Conservation (phyloP, 2,797 vertebrate species). For the Cossypha heuglini region DNA sequence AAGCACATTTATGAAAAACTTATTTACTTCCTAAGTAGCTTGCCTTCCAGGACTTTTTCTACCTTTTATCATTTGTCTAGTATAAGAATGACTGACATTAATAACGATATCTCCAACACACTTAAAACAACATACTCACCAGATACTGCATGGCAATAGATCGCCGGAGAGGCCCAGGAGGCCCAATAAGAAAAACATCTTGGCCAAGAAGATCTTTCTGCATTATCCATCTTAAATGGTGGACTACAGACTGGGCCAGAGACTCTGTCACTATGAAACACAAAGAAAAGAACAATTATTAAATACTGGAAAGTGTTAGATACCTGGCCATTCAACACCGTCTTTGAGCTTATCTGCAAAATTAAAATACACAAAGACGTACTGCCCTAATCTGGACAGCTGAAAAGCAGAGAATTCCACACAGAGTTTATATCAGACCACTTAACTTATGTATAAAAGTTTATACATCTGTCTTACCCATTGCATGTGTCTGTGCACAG, state of each 20-base stretch:
- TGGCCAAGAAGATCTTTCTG: slow-evolving; percentile 97
- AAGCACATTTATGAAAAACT: neutral
- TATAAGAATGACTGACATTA: neutral
- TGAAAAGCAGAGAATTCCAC: neutral
- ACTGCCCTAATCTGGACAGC: neutral
- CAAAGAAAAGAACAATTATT: neutral
- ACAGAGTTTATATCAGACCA: neutral
- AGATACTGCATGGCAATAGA: slow-evolving; percentile 97
- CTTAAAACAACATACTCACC: slow-evolving; percentile 75
- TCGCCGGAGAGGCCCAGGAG: slow-evolving; percentile 91
- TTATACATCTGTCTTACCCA: neutral
- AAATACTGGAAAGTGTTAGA: neutral
- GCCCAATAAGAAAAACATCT: slow-evolving; percentile 95
- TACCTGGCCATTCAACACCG: neutral
- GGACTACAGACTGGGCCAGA: slow-evolving; percentile 84
- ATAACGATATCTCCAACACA: neutral
- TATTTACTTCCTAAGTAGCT: neutral
- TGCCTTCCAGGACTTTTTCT: neutral
- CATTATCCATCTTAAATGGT: slow-evolving; percentile 98
- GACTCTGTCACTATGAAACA: slow-evolving; percentile 80
- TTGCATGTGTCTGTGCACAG: neutral
- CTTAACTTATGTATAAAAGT: neutral
- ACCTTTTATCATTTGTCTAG: neutral
- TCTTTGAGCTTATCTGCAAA: neutral
- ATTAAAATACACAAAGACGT: neutral